Evolutionary conservation across 2,113 vertebrate species (phyloP), one percentile per base, ranked within the genome.

Genomic region (Indicator indicator): DNA sequence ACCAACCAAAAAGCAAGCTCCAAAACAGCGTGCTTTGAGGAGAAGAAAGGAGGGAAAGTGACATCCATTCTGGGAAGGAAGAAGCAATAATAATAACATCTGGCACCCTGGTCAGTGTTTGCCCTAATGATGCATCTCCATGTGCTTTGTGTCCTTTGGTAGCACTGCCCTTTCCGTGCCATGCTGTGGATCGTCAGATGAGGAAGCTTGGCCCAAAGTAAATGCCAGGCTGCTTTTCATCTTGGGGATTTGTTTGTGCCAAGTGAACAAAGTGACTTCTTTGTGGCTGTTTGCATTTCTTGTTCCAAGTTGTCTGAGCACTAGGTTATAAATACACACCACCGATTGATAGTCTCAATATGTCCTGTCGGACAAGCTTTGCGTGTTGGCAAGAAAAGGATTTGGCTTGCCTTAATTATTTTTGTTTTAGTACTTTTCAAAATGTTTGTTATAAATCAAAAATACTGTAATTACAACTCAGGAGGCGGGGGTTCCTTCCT

Each of bases 331-430:
- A 97, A 96, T 97, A 97, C 89, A 90, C 88, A 95, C 86, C 95
- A 93, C 96, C 95, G 44, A 97, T 93, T 98, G 97, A 97, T 97
- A 97, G 96, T 97, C 95, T 97, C 97, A 98, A 94, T 97, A 97
- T 97, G 97, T 97, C 97, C 97, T 95, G 89, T 96, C 94, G 63
- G 98, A 97, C 96, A 89, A 96, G 82, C 92, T 94, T 97, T 95
- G 97, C 92, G 40, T 98, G 98, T 96, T 98, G 96, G 96, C 96
- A 82, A 65, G 88, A 80, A 85, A 86, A 36, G 88, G 78, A 92
- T 95, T 97, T 98, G 97, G 97, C 96, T 96, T 83, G 96, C 94
- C 88, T 23, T 67, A 97, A 96, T 93, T 96, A 96, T 93, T 97
- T 94, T 97, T 94, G 83, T 93, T 97, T 90, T 96, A 95, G 86